Conservation (phyloP, 2,113 vertebrate genomes). For the Lampris megalopsis region DNA sequence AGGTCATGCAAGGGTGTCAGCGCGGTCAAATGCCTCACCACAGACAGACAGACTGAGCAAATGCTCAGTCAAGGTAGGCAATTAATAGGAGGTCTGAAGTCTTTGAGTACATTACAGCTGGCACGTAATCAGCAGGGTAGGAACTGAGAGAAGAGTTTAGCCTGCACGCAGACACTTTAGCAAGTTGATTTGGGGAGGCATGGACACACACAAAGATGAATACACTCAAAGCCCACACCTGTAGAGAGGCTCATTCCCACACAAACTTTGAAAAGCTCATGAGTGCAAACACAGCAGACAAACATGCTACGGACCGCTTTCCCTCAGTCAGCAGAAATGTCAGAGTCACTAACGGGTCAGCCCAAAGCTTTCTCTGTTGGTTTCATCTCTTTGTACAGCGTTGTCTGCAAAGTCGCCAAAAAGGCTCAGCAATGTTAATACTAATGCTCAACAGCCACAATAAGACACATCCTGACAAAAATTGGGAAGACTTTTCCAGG, state of each 20-base stretch:
- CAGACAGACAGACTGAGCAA: conserved; percentile 20
- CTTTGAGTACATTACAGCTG: conserved; percentile 11
- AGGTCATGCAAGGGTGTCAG: conserved; percentile 38
- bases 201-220: background rate
- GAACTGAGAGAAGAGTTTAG: conserved; percentile 3
- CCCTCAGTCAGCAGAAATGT: conserved; percentile 38
- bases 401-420: conserved; percentile 24
- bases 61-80: conserved; percentile 10
- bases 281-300: background rate
- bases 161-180: background rate
- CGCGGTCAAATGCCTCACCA: conserved; percentile 39
- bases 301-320: conserved; percentile 1
- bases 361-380: conserved; percentile 43
- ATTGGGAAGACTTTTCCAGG: background rate
- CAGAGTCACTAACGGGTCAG: conserved; percentile 38
- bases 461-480: background rate
- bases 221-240: background rate
- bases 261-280: conserved; percentile 13
- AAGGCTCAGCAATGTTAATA: conserved; percentile 11
- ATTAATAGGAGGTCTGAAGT: background rate
- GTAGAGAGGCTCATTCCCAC: background rate
- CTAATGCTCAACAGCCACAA: conserved; percentile 17
- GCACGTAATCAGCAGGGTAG: conserved; percentile 3
- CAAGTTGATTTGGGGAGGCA: background rate
- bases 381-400: conserved; percentile 25